Conservation (phyloP, 2,888 invertebrate genomes). For the Melinaea marsaeus region DNA sequence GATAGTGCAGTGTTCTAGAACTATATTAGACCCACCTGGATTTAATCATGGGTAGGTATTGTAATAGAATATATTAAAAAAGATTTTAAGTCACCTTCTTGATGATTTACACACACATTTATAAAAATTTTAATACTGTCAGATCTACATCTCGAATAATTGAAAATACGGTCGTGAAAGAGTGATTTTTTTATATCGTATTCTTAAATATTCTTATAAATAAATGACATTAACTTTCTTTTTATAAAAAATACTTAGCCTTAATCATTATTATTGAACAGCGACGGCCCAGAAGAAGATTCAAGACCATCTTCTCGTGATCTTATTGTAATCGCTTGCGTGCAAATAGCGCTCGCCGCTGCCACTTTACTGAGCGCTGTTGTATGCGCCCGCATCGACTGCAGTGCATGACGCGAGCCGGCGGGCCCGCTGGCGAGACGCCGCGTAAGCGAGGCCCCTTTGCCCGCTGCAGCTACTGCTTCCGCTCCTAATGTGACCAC, state of each 20-base stretch:
- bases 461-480: constrained; percentile 46
- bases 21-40: constrained; percentile 63
- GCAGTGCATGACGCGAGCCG: constrained; percentile 67
- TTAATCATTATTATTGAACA: constrained; percentile 35
- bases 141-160: too few species aligned
- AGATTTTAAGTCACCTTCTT: constrained; percentile 4
- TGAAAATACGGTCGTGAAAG: too few species aligned
- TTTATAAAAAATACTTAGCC: neutral
- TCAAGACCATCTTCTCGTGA: constrained; percentile 63
- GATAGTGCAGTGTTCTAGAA: constrained; percentile 74
- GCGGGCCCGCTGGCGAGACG: constrained; percentile 61
- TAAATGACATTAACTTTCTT: neutral
- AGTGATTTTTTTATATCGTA: too few species aligned
- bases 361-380: constrained; percentile 74
- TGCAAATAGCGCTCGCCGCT: constrained; percentile 70
- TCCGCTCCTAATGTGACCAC: constrained; percentile 46
- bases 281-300: constrained; percentile 62
- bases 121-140: too few species aligned
- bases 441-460: constrained; percentile 60
- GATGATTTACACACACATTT: too few species aligned
- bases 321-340: constrained; percentile 68
- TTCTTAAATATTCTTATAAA: too few species aligned
- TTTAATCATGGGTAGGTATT: constrained; percentile 25
- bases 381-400: constrained; percentile 76
- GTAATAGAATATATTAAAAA: neutral